Base-by-base conservation (phyloP, 2,797 vertebrate species). In the Margarornis squamiger region DNA sequence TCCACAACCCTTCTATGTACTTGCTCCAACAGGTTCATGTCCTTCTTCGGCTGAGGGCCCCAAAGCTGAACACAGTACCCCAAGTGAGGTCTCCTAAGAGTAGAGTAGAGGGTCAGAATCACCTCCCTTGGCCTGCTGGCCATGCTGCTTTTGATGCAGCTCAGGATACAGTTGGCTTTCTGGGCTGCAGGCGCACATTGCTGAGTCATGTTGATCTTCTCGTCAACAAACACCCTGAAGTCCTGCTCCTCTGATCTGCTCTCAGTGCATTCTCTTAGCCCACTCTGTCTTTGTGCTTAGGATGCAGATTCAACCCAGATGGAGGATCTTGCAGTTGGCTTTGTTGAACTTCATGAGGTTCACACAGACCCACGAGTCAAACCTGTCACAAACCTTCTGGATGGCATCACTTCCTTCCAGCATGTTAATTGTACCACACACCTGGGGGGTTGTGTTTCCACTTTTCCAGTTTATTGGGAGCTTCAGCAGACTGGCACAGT, bases 141-240 rank as follows among this genome's bases (percentile, higher is more conserved):
- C 27, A 14, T 8, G 11, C 19, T 75, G 8, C 22, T 75, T 82
- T 75, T 62, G 48, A 49, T 62, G 48, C 36, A 67, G 34, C 55
- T 30, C 34, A 26, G 3, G 3, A 16, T 12, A 46, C 1, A 1
- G 8, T 36, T 88, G 70, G 7, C 22, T 48, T 88, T 36, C 14
- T 24, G 55, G 32, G 32, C 15, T 55, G 22, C 39, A 20, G 61
- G 41, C 4, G 2, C 22, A 20, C 49, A 41, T 19, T 81, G 22
- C 19, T 7, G 22, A 15, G 18, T 61, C 18, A 7, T 49, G 22
- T 11, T 38, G 63, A 89, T 8, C 10, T 68, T 62, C 48, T 76
- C 11, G 10, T 55, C 1, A 0, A 18, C 19, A 26, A 55, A 7
- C 21, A 36, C 4, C 5, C 14, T 19, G 23, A n/a, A 14, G 36